These are phyloP conservation scores for Aradus depressus DNA, from an alignment of 2,888 invertebrate species.

Conservation along the genomic window DNA sequence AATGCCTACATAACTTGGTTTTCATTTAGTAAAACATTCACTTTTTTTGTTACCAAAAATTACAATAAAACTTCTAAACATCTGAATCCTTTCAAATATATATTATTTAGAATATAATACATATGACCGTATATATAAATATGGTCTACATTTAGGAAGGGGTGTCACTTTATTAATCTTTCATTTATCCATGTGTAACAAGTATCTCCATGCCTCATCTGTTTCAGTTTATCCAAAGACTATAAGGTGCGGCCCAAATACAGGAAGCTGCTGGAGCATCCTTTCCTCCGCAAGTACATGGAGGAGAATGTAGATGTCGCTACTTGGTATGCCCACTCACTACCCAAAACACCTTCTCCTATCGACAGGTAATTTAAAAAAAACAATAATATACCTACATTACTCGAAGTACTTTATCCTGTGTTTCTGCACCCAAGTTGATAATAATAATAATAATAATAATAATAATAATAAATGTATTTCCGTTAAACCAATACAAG, in stretches of 20 bases:
- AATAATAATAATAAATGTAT: too few relatives aligned
- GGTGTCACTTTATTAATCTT: too few relatives aligned
- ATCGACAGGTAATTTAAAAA: constrained; percentile 21
- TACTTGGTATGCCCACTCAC: constrained; percentile 59
- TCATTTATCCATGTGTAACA: too few relatives aligned
- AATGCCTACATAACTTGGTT: not conserved
- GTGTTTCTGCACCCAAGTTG: not conserved
- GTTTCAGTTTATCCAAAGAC: constrained; percentile 80
- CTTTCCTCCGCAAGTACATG: constrained; percentile 75
- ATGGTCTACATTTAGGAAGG: too few relatives aligned
- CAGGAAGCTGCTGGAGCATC: constrained; percentile 74
- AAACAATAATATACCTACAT: not conserved
- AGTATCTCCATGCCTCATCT: too few relatives aligned
- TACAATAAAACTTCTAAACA: too few relatives aligned
- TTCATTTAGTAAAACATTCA: constrained; percentile 13
- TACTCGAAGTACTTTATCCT: not conserved
- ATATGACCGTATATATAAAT: not conserved
- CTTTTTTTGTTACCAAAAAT: too few relatives aligned
- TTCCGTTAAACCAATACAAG: too few relatives aligned
- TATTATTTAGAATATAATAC: too few relatives aligned
- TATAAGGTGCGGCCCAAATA: constrained; percentile 89
- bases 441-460: not conserved
- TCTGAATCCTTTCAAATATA: too few relatives aligned
- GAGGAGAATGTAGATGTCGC: constrained; percentile 59
- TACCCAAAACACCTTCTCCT: constrained; percentile 23